Base-by-base conservation (phyloP, 2,113 vertebrate genomes). In the Vulpes ferrilata region DNA sequence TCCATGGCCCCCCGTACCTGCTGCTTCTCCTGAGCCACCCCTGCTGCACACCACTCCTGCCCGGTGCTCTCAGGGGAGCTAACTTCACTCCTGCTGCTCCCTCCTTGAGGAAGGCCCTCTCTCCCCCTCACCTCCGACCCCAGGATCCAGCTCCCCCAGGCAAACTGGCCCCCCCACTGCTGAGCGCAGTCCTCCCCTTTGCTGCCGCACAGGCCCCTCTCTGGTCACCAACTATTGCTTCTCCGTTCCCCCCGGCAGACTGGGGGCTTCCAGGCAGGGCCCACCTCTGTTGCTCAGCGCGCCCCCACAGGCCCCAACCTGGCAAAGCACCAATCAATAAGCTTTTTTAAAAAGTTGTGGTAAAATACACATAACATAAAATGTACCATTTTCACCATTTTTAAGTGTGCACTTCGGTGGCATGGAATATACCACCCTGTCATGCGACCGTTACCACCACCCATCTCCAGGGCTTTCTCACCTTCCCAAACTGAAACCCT, bases 391-490 rank as follows among this genome's bases (percentile, higher is more conserved):
- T 43, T 32, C n/a, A 22, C 64, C 48, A 2, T 65, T 32, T 57
- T 25, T 22, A 53, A 82, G 27, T 12, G 20, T 7, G 30, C 38
- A 2, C 23, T 19, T 76, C 43, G 13, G 22, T 11, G 48, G n/a
- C n/a, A 13, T 16, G 2, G 43, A 10, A 48, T 0, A 2, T 7
- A 2, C n/a, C 59, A 23, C 6, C 0, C 3, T 5, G 22, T 11
- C 8, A 10, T 53, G 20, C 32, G 5, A 1, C 88, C 20, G 0
- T 30, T 32, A 13, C 53, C 51, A n/a, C 73, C 8, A 0, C 11
- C 57, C 38, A 6, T n/a, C 65, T 74, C n/a, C 57, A 60, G 38
- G n/a, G 22, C 11, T 20, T 59, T 25, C 20, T 55, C 55, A 19
- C 30, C 55, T 43, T 38, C 81, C 38, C 65, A 43, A 38, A 64